phyloP scores from a whole-genome alignment of 2,888 invertebrate species.

The Phaonia tiefii region DNA sequence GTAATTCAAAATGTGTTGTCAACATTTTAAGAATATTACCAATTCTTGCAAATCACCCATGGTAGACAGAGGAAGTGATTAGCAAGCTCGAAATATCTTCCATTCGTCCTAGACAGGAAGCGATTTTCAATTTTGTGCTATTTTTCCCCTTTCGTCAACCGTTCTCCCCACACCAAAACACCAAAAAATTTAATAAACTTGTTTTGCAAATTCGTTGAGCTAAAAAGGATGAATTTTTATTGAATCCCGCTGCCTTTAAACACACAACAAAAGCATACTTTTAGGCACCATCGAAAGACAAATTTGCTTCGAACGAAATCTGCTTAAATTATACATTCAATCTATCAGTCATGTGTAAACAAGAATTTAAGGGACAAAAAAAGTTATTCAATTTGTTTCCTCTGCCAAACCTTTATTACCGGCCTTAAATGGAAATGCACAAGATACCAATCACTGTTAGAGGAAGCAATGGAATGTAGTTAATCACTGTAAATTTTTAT shows the following conservation, averaged over 20 bases:
- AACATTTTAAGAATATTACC: neutral
- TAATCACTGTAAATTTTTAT: too few species aligned
- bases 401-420: neutral
- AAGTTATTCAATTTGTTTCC: neutral
- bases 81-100: neutral
- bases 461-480: neutral
- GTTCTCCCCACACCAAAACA: too few species aligned
- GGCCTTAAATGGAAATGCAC: neutral
- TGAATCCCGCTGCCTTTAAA: too few species aligned
- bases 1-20: neutral
- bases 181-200: conserved; percentile 5
- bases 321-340: too few species aligned
- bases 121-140: neutral
- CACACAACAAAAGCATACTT: too few species aligned
- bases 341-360: neutral
- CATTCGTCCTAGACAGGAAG: conserved; percentile 1
- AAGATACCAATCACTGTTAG: conserved; percentile 1
- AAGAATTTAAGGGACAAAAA: neutral
- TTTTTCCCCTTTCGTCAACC: neutral
- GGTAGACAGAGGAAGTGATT: conserved; percentile 14
- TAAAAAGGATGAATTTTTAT: neutral
- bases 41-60: neutral
- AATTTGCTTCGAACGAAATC: too few species aligned
- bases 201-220: neutral
- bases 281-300: too few species aligned